Conservation (phyloP, 2,113 vertebrate genomes). For the Polypterus bichir region DNA sequence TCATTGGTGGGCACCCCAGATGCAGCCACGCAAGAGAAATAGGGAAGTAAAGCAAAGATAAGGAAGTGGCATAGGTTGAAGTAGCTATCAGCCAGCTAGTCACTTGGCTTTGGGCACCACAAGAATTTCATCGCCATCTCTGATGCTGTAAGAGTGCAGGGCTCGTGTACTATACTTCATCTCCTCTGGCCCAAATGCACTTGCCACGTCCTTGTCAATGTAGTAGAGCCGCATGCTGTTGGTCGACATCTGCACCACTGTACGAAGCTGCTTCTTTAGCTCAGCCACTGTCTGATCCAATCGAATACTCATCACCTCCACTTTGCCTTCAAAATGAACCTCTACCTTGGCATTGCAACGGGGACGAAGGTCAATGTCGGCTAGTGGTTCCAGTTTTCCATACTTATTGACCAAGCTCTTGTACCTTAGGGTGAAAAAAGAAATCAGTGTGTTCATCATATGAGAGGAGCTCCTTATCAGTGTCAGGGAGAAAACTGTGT, state of each 20-base stretch:
- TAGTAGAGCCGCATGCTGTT: conserved; percentile 83
- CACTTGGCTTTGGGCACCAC: conserved; percentile 76
- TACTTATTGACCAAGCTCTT: conserved; percentile 79
- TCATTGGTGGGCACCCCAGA: no score
- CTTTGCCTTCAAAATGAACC: conserved; percentile 75
- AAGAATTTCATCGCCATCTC: conserved; percentile 85
- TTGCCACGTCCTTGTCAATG: conserved; percentile 65
- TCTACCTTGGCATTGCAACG: conserved; percentile 70
- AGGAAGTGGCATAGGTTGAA: conserved; percentile 27
- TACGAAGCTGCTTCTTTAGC: conserved; percentile 75
- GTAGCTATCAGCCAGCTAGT: conserved; percentile 24
- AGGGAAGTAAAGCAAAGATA: not conserved
- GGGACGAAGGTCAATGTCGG: conserved; percentile 81
- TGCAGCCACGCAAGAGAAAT: no score
- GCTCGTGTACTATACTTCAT: conserved; percentile 74
- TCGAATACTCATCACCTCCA: conserved; percentile 70
- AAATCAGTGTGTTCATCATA: accelerated
- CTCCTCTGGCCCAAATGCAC: conserved; percentile 74
- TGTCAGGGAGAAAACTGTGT: not conserved
- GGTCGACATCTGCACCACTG: conserved; percentile 66
- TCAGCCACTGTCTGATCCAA: conserved; percentile 88
- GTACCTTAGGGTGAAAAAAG: conserved; percentile 52
- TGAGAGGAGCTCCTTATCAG: accelerated
- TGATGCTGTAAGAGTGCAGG: conserved; percentile 81
- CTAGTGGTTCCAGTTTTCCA: conserved; percentile 80